Evolutionary conservation across 2,113 vertebrate species (phyloP), one percentile per base, ranked within the genome.

Genomic region (Cyprinodon brontotheroides): DNA sequence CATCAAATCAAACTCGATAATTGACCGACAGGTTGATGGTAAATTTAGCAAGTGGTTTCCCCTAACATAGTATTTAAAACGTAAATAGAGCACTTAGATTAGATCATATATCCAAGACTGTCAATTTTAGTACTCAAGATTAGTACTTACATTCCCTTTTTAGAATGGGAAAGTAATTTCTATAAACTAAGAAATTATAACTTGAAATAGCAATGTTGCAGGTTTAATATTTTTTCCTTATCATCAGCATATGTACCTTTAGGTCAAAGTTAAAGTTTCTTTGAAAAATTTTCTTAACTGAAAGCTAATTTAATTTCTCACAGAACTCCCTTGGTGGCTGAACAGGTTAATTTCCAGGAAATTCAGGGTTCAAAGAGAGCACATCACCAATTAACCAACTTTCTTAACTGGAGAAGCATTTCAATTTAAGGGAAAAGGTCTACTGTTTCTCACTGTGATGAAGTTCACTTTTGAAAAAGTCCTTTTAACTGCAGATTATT

Each of bases 261-360:
- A 5, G 63, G 53, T 66, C 3, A 69, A 59, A 70, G 43, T 45
- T 38, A 20, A 61, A 39, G 40, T 69, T 3, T 37, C 36, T 11
- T 0, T 60, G 0, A 15, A 59, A 47, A 47, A 47, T 69, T 66
- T 47, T 64, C 36, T 22, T 68, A 64, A 22, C 1, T 7, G 14
- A 70, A 72, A 67, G 59, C 22, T 11, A 38, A 38, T 59, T 40
- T 53, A 57, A 65, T 74, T 70, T 41, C 68, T 43, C 10, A 12
- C 13, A 36, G 14, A 71, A 59, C 57, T 73, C 75, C 37, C 68
- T 7, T 14, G 65, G 20, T 40, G 69, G 20, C 37, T 70, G 17
- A 60, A 79, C 40, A 72, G 77, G 82, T 89, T 81, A 74, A 77
- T 84, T 81, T 75, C 22, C 70, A 84, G 60, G 84, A 81, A 50